These are phyloP conservation scores for Colletes gigas DNA, from an alignment of 1,140 invertebrate species.

Conservation along the genomic window DNA sequence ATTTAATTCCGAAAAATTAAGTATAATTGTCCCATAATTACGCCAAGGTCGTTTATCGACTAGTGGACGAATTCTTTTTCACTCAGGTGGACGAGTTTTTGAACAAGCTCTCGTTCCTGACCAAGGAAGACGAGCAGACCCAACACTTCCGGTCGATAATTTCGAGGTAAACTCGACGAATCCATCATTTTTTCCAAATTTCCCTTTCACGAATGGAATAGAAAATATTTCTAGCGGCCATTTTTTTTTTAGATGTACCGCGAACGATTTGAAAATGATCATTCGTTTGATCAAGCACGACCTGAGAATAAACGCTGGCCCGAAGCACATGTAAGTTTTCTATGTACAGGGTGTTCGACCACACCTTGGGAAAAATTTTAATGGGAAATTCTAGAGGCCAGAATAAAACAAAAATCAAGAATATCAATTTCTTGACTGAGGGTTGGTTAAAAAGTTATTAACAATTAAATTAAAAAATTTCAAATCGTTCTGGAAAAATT, in stretches of 20 bases:
- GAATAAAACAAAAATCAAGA: too few relatives aligned
- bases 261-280: constrained; percentile 92
- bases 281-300: constrained; percentile 95
- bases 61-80: not conserved
- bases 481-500: too few relatives aligned
- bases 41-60: too few relatives aligned
- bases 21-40: too few relatives aligned
- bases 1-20: too few relatives aligned
- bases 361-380: too few relatives aligned
- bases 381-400: too few relatives aligned
- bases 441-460: too few relatives aligned
- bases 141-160: constrained; percentile 88
- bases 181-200: not conserved
- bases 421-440: too few relatives aligned
- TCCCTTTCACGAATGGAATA: not conserved
- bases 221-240: not conserved
- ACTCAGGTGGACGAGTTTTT: constrained; percentile 88
- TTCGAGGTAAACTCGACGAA: constrained; percentile 69
- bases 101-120: constrained; percentile 86
- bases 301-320: constrained; percentile 94
- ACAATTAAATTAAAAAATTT: too few relatives aligned
- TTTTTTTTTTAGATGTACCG: constrained; percentile 86
- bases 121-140: constrained; percentile 94
- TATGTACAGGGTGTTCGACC: not conserved
- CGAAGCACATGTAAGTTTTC: constrained; percentile 90